Evolutionary conservation across 2,113 vertebrate genomes (phyloP), one percentile per base, ranked within the genome.

Genomic region (Haemorhous mexicanus): DNA sequence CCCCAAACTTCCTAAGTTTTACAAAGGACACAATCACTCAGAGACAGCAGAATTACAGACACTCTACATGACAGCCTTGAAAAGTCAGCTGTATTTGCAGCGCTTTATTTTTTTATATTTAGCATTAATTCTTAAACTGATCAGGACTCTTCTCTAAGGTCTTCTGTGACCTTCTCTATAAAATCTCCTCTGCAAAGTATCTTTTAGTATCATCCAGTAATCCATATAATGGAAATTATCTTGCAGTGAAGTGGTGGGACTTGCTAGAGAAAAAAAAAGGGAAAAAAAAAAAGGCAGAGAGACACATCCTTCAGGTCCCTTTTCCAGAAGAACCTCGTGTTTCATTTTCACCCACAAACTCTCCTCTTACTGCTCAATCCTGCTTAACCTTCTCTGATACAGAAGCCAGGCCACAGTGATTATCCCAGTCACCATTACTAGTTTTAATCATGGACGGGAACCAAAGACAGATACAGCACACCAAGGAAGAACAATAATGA

Each of bases 331-430:
- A 46, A 11, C 5, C 4, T 67, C 53, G 27, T 46, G 9, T 11
- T 73, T 21, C 27, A 53, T 10, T 46, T 79, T 69, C 73, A 80
- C 18, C 49, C 59, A 79, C 44, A 76, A 53, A 43, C 46, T 82
- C 59, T 43, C 46, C 18, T 64, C 32, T 73, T 52, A 37, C 11
- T 0, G 0, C 37, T 73, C 41, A 50, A 2, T 70, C 37, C 23
- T 62, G 19, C 43, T 92, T 17, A 93, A 37, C 59, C 28, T 83
- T 77, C 53, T 26, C 21, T 66, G n/a, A 69, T 49, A 39, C 15
- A 11, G 21, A 87, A 84, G 27, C 64, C 37, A 68, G 44, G 16
- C 30, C 44, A 79, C 0, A 0, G 49, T 3, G 5, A 94, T 87
- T 79, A 85, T 24, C 28, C 32, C 41, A 62, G 37, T 22, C 56